These are phyloP conservation scores for Yoshiicerus persimilis DNA, from an alignment of 1,140 invertebrate genomes.

Conservation along the genomic window DNA sequence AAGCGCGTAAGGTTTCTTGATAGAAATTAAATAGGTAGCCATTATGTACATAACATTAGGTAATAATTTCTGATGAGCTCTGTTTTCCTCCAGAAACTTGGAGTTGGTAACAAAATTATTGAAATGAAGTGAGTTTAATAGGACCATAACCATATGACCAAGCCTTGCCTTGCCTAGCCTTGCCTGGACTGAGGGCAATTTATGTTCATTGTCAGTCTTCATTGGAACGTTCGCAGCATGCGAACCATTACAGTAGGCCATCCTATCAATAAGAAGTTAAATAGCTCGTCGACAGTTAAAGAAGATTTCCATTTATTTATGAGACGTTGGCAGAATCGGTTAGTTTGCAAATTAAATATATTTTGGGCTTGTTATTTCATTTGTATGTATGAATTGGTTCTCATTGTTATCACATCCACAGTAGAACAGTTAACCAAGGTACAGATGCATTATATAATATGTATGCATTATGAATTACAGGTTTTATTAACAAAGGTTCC, in stretches of 20 bases:
- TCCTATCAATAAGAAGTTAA: conserved; percentile 2
- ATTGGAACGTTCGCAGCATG: not conserved
- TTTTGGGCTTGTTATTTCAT: not conserved
- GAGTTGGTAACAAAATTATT: too few relatives aligned
- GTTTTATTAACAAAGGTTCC: not conserved
- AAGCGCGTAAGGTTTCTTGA: too few relatives aligned
- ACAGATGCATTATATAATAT: not conserved
- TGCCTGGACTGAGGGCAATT: not conserved
- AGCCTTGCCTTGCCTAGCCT: too few relatives aligned
- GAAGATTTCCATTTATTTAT: not conserved
- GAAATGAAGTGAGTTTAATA: not conserved
- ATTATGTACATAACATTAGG: too few relatives aligned
- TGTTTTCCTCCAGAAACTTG: too few relatives aligned
- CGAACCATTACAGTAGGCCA: not conserved
- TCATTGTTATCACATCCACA: not conserved
- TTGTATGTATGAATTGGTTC: not conserved
- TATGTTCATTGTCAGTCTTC: not conserved
- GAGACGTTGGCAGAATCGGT: not conserved
- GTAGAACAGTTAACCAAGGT: too few relatives aligned
- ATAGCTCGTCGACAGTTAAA: conserved; percentile 3
- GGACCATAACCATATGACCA: too few relatives aligned
- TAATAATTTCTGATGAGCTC: too few relatives aligned
- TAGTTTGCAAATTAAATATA: not conserved
- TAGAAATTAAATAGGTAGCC: too few relatives aligned
- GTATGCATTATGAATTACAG: not conserved